phyloP scores from a whole-genome alignment of 2,113 vertebrate species.

The Xiphophorus couchianus region DNA sequence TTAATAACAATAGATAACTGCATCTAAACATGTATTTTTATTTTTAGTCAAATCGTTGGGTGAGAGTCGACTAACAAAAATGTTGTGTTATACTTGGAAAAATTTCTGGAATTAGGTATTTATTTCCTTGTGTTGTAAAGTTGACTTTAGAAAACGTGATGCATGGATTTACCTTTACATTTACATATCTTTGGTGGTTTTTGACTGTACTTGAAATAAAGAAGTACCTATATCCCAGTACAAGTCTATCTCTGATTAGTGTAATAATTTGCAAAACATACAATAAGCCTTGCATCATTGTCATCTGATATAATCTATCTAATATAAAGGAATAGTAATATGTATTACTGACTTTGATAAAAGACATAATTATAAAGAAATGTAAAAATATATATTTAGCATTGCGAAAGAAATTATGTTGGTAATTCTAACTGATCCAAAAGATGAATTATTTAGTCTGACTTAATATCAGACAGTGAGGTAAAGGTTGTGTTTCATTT shows the following conservation, averaged over 20 bases:
- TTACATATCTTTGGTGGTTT: conserved; percentile 4
- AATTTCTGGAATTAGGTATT: conserved; percentile 24
- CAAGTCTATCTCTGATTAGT: neutral
- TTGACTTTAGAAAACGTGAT: conserved; percentile 25
- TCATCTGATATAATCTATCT: too few species aligned
- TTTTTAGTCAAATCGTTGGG: conserved; percentile 24
- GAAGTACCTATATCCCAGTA: conserved; percentile 10
- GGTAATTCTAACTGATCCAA: too few species aligned
- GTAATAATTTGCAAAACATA: neutral
- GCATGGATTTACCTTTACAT: neutral
- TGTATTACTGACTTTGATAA: neutral
- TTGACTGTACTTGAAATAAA: conserved; percentile 62
- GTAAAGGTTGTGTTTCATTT: neutral
- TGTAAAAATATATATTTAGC: neutral
- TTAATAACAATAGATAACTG: conserved; percentile 7
- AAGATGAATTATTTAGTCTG: too few species aligned
- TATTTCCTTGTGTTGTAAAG: conserved; percentile 38
- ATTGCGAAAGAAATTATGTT: neutral
- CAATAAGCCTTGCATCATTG: too few species aligned
- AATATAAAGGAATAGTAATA: too few species aligned
- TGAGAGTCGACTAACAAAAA: conserved; percentile 33
- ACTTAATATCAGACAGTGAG: too few species aligned
- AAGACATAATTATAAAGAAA: neutral
- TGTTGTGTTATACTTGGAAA: conserved; percentile 17
- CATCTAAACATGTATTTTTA: conserved; percentile 23